Conservation (phyloP, 2,888 invertebrate genomes). For the Cryptops parisi region DNA sequence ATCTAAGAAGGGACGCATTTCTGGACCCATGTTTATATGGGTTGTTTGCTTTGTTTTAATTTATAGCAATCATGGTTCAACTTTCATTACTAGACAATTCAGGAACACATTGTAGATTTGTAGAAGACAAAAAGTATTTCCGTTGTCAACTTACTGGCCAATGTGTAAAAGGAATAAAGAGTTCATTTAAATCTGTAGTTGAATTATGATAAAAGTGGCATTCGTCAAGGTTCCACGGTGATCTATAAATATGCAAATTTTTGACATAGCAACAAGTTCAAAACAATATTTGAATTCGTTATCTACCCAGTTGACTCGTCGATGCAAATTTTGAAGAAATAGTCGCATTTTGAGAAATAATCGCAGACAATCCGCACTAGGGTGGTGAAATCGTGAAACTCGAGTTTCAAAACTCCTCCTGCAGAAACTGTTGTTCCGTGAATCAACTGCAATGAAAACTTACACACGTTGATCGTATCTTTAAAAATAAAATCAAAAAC, state of each 20-base stretch:
- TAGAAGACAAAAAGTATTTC: background rate
- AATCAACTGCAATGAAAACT: background rate
- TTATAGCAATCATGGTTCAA: background rate
- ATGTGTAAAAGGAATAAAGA: background rate
- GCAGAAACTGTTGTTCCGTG: background rate
- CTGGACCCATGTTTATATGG: too few species aligned
- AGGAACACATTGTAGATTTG: background rate
- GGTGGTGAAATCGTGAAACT: background rate
- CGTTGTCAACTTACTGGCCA: background rate
- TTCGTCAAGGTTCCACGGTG: background rate
- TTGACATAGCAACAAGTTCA: background rate
- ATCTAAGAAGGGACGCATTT: too few species aligned
- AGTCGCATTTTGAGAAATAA: slow-evolving; percentile 5
- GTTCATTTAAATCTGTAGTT: background rate
- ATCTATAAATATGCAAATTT: background rate
- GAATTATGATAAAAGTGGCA: background rate
- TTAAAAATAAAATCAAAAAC: background rate
- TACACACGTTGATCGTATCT: too few species aligned
- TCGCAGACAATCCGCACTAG: too few species aligned
- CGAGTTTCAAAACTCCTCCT: slow-evolving; percentile 1
- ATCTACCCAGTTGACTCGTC: slow-evolving; percentile 1
- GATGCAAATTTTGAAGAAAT: background rate
- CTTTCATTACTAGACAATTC: background rate
- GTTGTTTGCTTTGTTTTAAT: too few species aligned
- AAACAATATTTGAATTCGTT: background rate